Conservation (phyloP, 2,888 invertebrate genomes). For the Papilio gigon region DNA sequence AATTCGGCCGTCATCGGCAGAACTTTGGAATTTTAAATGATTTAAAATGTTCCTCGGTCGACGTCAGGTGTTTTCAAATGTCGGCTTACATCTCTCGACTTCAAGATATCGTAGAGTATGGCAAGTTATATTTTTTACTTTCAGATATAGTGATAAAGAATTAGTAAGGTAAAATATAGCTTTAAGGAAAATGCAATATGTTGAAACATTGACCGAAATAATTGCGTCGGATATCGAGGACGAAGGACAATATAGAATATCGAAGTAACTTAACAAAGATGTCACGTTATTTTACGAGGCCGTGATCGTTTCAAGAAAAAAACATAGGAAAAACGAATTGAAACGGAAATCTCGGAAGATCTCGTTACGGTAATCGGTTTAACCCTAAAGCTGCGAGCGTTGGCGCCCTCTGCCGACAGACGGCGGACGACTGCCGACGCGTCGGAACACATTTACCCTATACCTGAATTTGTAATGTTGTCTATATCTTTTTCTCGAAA, state of each 20-base stretch:
- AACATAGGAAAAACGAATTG: conserved; percentile 48
- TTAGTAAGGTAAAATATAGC: too few relatives aligned
- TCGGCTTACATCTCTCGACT: conserved; percentile 42
- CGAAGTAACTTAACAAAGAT: conserved; percentile 15
- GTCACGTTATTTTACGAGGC: conserved; percentile 38
- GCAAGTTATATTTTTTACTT: background rate
- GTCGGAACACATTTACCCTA: conserved; percentile 61
- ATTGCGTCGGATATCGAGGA: background rate
- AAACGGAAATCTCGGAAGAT: conserved; percentile 66
- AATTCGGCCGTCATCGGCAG: conserved; percentile 72
- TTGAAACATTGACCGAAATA: too few relatives aligned
- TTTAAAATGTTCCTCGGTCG: conserved; percentile 65
- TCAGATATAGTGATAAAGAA: too few relatives aligned
- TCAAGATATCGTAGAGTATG: conserved; percentile 41
- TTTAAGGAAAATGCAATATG: too few relatives aligned
- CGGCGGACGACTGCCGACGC: background rate
- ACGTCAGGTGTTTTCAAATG: conserved; percentile 65
- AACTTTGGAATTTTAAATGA: conserved; percentile 72
- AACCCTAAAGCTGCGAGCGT: conserved; percentile 59
- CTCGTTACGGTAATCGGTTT: conserved; percentile 77
- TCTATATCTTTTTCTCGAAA: conserved; percentile 14
- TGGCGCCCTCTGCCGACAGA: conserved; percentile 44
- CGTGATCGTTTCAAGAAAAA: conserved; percentile 44
- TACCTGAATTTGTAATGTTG: conserved; percentile 58
- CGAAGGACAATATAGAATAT: conserved; percentile 29